Evolutionary conservation across 2,113 vertebrate genomes (phyloP), one percentile per base, ranked within the genome.

Genomic region (Mesembrinibis cayennensis): DNA sequence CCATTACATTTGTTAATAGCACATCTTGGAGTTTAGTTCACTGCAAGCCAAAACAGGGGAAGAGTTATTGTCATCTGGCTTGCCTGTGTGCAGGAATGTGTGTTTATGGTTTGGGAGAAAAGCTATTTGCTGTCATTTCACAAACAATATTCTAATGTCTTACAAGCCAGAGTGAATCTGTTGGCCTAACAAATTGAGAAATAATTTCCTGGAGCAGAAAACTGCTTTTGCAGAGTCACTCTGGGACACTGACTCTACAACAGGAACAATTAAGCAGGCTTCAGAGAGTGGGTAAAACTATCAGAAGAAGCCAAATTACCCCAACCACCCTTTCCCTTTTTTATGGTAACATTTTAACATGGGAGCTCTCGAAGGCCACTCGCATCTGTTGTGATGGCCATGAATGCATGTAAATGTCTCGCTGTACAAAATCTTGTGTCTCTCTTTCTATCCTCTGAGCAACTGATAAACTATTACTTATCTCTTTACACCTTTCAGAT

Each of bases 401-500:
- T 25, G 18, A 79, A 82, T 73, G 32, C 55, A 36, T 76, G 72
- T 65, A 34, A 87, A 61, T 89, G 45, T 73, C 16, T 91, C 1
- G 0, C 78, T 89, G 29, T 73, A 66, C 42, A 73, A 88, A 87
- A 79, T 70, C 13, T 36, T 61, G 16, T 76, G 38, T 67, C 3
- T 82, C 3, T 91, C 21, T 81, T 40, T 92, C 14, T 56, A 5
- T 70, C 36, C 49, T 93, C 62, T 89, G 62, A 76, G 53, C 40
- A 80, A 30, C 45, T 82, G 22, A 42, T 76, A 69, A 82, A 62
- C n/a, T 91, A 8, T 95, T 90, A 29, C 70, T 85, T 95, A 40
- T 95, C 91, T 97, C 62, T 89, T 62, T 92, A 36, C 30, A 53
- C 55, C 69, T 98, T 98, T 91, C 98, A 99, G 99, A 99, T 98